phyloP scores from a whole-genome alignment of 1,140 invertebrate genomes.

The Elymnias hypermnestra region DNA sequence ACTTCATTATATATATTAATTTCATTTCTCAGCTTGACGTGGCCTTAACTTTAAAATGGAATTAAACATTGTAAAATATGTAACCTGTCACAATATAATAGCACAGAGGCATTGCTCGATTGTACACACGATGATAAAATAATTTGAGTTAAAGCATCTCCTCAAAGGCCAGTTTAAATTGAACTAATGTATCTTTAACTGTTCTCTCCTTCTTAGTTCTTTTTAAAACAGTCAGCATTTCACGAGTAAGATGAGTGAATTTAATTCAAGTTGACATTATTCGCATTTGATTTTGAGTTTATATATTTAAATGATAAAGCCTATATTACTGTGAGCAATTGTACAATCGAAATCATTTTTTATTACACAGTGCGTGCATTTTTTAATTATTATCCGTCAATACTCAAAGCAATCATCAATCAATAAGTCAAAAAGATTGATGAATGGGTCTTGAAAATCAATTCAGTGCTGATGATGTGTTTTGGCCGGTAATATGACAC shows the following conservation, averaged over 20 bases:
- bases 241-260: background rate
- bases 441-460: slow-evolving; percentile 58
- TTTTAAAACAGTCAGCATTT: slow-evolving; percentile 3
- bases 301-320: background rate
- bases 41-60: slow-evolving; percentile 8
- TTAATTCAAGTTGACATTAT: background rate
- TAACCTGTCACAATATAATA: slow-evolving; percentile 47
- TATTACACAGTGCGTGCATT: slow-evolving; percentile 10
- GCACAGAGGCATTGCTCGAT: slow-evolving; percentile 28
- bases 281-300: background rate
- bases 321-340: background rate
- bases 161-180: background rate
- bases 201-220: background rate
- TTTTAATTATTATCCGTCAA: slow-evolving; percentile 67
- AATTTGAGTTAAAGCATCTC: slow-evolving; percentile 26
- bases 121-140: slow-evolving; percentile 46
- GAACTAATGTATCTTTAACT: background rate
- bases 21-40: too few species aligned
- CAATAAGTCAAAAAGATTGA: slow-evolving; percentile 68
- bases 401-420: slow-evolving; percentile 56
- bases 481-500: slow-evolving; percentile 65
- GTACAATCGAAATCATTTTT: background rate
- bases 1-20: too few species aligned
- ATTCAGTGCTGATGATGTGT: slow-evolving; percentile 60
- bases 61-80: slow-evolving; percentile 34